These are phyloP conservation scores for Hermatobates lingyangjiaoensis DNA, from an alignment of 1,140 invertebrate species.

Conservation along the genomic window DNA sequence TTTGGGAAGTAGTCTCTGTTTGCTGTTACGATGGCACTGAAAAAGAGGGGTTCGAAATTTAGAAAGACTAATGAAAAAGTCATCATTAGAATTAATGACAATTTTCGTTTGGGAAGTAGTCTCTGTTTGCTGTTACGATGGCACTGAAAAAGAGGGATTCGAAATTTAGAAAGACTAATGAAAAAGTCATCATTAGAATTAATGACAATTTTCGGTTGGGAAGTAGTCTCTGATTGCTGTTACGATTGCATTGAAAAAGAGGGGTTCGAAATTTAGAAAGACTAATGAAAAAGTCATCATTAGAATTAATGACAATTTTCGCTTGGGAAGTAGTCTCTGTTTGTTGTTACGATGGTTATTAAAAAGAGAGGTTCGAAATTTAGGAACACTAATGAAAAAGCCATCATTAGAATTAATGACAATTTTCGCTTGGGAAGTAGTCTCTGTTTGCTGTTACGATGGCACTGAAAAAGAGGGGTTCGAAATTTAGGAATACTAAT, in stretches of 20 bases:
- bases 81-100: too few species aligned
- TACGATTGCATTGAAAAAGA: conserved; percentile 67
- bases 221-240: conserved; percentile 62
- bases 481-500: neutral
- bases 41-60: conserved; percentile 24
- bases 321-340: too few species aligned
- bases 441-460: neutral
- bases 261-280: conserved; percentile 16
- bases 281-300: neutral
- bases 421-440: neutral
- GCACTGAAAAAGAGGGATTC: conserved; percentile 42
- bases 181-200: too few species aligned
- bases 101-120: too few species aligned
- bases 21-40: conserved; percentile 80
- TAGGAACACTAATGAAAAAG: neutral
- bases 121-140: conserved; percentile 71
- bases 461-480: neutral
- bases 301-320: too few species aligned
- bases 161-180: conserved; percentile 4
- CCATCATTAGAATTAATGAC: neutral
- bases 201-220: too few species aligned
- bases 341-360: neutral
- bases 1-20: conserved; percentile 56
- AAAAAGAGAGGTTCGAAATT: neutral
- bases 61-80: neutral